Conservation (phyloP, 37 sponge, comb jelly and placozoan species). For the Eunapius fragilis region DNA sequence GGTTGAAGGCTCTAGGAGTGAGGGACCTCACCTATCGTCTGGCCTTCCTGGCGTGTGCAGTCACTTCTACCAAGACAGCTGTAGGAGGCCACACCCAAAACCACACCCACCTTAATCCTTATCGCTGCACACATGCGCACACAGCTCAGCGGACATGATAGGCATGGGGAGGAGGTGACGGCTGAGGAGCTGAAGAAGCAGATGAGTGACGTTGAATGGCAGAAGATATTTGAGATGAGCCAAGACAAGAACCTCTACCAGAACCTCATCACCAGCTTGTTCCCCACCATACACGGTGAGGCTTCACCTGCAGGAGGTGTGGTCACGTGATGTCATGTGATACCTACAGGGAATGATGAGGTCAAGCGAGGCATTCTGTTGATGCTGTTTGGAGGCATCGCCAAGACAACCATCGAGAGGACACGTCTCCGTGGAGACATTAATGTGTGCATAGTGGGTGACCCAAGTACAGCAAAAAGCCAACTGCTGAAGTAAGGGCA, state of each 20-base stretch:
- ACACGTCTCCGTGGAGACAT: conserved; percentile 98
- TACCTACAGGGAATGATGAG: conserved; percentile 93
- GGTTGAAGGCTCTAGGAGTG: conserved; percentile 94
- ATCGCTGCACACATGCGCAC: not conserved
- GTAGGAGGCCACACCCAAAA: not conserved
- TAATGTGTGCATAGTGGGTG: conserved; percentile 98
- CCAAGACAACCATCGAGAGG: conserved; percentile 93
- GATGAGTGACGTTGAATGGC: conserved; percentile 84
- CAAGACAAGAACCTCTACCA: conserved; percentile 92
- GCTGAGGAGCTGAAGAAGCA: conserved; percentile 78
- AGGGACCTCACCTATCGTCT: conserved; percentile 94
- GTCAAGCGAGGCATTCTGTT: conserved; percentile 95
- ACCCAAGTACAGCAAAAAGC: conserved; percentile 98
- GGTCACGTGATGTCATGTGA: not conserved
- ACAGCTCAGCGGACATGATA: conserved; percentile 79
- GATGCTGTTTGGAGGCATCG: conserved; percentile 99
- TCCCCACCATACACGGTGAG: conserved; percentile 97
- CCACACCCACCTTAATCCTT: not conserved
- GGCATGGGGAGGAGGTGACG: conserved; percentile 76
- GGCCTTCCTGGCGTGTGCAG: conserved; percentile 94
- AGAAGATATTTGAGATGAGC: conserved; percentile 91
- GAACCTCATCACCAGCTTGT: conserved; percentile 88
- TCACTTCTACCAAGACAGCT: conserved; percentile 56
- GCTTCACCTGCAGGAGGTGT: not conserved
- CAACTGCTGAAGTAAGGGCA: conserved; percentile 93